A percentile compares a stretch with the other conserved stretches of the same genome.
Evolutionary conservation across 2,888 invertebrate genomes (phyloP).

Genomic region (Drosophila fulvimacula): DNA sequence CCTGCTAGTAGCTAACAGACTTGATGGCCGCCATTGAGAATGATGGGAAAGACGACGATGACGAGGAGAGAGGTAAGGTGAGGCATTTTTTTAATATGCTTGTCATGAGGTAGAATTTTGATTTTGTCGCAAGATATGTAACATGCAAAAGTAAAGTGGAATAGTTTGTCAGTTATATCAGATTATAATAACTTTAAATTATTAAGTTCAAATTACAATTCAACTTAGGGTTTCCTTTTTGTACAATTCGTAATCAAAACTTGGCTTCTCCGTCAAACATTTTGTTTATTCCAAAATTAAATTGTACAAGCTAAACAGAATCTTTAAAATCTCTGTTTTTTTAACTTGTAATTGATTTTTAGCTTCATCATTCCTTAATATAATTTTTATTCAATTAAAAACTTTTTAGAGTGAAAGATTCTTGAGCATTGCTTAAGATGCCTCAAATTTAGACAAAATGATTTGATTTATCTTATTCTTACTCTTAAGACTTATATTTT

Average conservation of each 20-base stretch:
- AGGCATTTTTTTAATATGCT: neutral
- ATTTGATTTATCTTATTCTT: neutral
- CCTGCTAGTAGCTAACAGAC: slow-evolving; percentile 35
- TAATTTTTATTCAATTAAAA: neutral
- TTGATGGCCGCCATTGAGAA: slow-evolving; percentile 40
- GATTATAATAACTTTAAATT: neutral
- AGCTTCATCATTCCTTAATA: neutral
- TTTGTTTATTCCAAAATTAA: neutral
- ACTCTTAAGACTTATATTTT: neutral
- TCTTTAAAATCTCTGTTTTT: no score
- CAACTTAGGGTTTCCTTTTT: neutral
- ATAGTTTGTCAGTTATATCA: neutral
- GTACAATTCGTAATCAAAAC: neutral
- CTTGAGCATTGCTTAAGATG: neutral
- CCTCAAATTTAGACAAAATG: no score
- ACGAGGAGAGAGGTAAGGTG: slow-evolving; percentile 12
- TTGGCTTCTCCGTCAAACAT: neutral
- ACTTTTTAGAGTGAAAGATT: neutral
- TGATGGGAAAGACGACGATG: slow-evolving; percentile 11
- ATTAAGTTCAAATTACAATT: no score
- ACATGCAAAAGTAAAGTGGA: neutral
- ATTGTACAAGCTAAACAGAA: neutral
- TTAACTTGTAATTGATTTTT: neutral
- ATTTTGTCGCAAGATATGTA: neutral
- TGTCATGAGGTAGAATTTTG: neutral